Conservation (phyloP, 1,140 invertebrate genomes). For the Agrilus planipennis region DNA sequence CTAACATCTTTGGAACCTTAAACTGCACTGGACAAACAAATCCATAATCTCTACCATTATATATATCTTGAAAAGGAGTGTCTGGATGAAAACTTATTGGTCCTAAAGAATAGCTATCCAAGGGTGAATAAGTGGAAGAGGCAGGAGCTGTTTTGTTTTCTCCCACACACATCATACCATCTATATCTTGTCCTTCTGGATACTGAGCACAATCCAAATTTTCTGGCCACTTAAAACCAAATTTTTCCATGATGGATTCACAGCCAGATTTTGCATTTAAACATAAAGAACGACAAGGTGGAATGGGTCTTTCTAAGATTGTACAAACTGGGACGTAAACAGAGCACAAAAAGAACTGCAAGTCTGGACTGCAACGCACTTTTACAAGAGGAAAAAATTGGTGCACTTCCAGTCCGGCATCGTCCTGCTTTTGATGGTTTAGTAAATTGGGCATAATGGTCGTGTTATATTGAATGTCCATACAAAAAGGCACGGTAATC, state of each 20-base stretch:
- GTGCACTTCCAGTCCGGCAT: slow-evolving; percentile 88
- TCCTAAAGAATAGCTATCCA: slow-evolving; percentile 21
- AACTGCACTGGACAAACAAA: slow-evolving; percentile 82
- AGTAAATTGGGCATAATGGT: slow-evolving; percentile 94
- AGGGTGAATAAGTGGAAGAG: slow-evolving; percentile 21
- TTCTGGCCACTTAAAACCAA: slow-evolving; percentile 90
- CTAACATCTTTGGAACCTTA: slow-evolving; percentile 61
- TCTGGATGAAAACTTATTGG: slow-evolving; percentile 24
- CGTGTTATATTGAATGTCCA: slow-evolving; percentile 85
- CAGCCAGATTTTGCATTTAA: slow-evolving; percentile 77
- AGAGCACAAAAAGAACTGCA: slow-evolving; percentile 92
- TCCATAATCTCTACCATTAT: slow-evolving; percentile 50
- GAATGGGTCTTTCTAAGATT: slow-evolving; percentile 76
- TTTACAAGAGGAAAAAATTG: slow-evolving; percentile 93
- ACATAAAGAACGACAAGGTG: slow-evolving; percentile 85
- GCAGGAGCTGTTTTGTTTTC: slow-evolving; percentile 45
- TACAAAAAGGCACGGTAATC: slow-evolving; percentile 85
- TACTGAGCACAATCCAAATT: slow-evolving; percentile 83
- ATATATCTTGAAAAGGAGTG: slow-evolving; percentile 11
- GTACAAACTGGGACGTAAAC: slow-evolving; percentile 94
- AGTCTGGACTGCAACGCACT: slow-evolving; percentile 84
- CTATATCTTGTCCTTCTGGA: slow-evolving; percentile 53
- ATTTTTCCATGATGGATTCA: slow-evolving; percentile 81
- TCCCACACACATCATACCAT: slow-evolving; percentile 68
- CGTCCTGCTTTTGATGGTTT: slow-evolving; percentile 86